Base-by-base conservation (phyloP, 1,140 invertebrate genomes). In the Leptinotarsa lineolata region DNA sequence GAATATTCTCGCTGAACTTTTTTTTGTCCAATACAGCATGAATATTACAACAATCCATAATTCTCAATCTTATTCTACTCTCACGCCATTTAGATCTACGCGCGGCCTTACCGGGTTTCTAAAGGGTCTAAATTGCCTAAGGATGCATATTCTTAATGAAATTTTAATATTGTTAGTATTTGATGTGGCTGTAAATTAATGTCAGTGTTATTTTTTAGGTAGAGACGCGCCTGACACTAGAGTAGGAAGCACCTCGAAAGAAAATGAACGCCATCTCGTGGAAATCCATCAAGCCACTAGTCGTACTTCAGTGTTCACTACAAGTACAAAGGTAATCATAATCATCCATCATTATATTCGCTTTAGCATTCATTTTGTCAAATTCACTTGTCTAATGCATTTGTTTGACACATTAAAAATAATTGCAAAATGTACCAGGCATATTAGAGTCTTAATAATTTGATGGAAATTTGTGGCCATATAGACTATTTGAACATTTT, bases 181-280 rank as follows among this genome's bases (percentile, higher is more conserved):
- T 39, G 2, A 39, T 39, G 30, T 39, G 30, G 30, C 30, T 39
- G 2, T n/a, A 54, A 54, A 54, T 16, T 54, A 54, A 18, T 54
- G 48, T 16, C 48, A 24, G 11, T 73, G 65, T 72, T 45, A 74
- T 76, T 68, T 76, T 80, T 71, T 61, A 83, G 81, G 73, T 48
- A 80, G 75, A 75, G 79, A 83, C 76, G 58, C 68, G n/a, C 48
- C 77, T n/a, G 87, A 93, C 45, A 90, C 92, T 81, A 88, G 88
- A 73, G 30, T 54, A 39, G 78, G 77, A 15, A 81, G 77, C 92
- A 76, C 78, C 39, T 83, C 81, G 13, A 81, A 77, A 72, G 81
- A 82, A 60, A 71, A 72, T 21, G 81, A 82, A 67, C 54, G 75
- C 46, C 76, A 80, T 74, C 75, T 76, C 63, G 81, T 78, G 45